phyloP scores from a whole-genome alignment of 2,888 invertebrate species.

The Masnerella sp. region DNA sequence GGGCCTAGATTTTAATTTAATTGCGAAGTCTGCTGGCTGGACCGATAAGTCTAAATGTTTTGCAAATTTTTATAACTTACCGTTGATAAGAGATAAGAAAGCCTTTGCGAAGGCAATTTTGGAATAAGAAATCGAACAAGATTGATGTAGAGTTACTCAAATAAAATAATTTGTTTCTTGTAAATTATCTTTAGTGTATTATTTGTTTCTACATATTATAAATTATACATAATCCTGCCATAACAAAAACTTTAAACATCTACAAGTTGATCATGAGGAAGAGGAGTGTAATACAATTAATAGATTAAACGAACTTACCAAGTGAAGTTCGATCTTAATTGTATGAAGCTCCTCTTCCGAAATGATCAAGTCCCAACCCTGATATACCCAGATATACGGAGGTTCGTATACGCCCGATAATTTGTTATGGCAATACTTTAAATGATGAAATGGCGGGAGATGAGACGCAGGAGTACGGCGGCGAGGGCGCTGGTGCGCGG shows the following conservation, averaged over 20 bases:
- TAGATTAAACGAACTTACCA: constrained; percentile 11
- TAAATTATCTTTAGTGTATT: neutral
- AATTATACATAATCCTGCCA: neutral
- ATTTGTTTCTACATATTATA: neutral
- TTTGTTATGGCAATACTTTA: neutral
- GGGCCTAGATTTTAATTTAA: neutral
- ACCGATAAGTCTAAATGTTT: constrained; percentile 16
- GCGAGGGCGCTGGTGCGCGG: no score
- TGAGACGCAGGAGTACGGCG: no score
- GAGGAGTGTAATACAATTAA: constrained; percentile 10
- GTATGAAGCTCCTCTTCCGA: constrained; percentile 13
- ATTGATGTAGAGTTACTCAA: neutral
- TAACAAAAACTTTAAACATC: constrained; percentile 11
- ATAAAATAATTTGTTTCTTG: neutral
- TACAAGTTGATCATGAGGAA: constrained; percentile 11
- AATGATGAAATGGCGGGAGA: no score
- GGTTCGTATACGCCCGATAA: neutral
- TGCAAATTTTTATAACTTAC: constrained; percentile 34
- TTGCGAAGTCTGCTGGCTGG: neutral
- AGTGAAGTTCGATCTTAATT: constrained; percentile 12
- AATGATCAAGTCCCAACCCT: constrained; percentile 2
- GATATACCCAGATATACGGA: neutral
- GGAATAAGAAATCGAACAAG: neutral
- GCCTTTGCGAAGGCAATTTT: constrained; percentile 7
- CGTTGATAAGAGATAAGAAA: constrained; percentile 2